A percentile compares a stretch with the other conserved stretches of the same genome.
Evolutionary conservation across 2,888 invertebrate genomes (phyloP).

Genomic region (Hyalella azteca): DNA sequence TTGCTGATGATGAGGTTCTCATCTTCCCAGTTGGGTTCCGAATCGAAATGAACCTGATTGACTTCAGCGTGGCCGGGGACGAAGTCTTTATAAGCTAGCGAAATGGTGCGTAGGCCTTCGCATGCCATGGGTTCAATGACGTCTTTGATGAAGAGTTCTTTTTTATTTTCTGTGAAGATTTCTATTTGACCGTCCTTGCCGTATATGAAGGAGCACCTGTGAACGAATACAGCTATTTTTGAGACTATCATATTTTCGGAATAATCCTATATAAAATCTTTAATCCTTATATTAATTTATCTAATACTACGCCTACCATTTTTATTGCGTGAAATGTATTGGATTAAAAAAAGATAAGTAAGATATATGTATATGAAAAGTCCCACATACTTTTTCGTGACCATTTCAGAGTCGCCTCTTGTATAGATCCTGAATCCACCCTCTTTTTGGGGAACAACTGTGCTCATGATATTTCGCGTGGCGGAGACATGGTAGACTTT

Average conservation of each 20-base stretch:
- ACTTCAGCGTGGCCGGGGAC: slow-evolving; percentile 88
- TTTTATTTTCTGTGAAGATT: slow-evolving; percentile 91
- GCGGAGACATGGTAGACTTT: slow-evolving; percentile 99
- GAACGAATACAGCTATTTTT: no score
- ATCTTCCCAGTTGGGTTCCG: slow-evolving; percentile 95
- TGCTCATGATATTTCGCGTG: slow-evolving; percentile 98
- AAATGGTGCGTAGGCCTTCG: slow-evolving; percentile 93
- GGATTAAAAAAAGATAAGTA: no score
- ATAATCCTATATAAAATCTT: no score
- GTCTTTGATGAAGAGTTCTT: slow-evolving; percentile 85
- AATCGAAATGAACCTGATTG: slow-evolving; percentile 84
- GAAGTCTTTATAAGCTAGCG: slow-evolving; percentile 93
- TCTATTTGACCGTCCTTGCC: slow-evolving; percentile 90
- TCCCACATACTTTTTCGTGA: slow-evolving; percentile 86
- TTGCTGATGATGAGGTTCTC: slow-evolving; percentile 91
- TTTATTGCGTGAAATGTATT: no score
- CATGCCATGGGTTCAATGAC: slow-evolving; percentile 99
- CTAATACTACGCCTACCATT: no score
- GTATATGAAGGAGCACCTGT: slow-evolving; percentile 93
- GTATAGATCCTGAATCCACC: slow-evolving; percentile 91
- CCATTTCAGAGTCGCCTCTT: slow-evolving; percentile 98
- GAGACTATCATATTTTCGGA: no score
- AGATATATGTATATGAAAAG: no score
- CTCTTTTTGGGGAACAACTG: slow-evolving; percentile 85
- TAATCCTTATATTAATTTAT: no score